Percentiles rank a stretch among this genome's conserved stretches.
Evolutionary conservation across 2,797 vertebrate genomes (phyloP).

Genomic region (Melanotaenia nigrans): DNA sequence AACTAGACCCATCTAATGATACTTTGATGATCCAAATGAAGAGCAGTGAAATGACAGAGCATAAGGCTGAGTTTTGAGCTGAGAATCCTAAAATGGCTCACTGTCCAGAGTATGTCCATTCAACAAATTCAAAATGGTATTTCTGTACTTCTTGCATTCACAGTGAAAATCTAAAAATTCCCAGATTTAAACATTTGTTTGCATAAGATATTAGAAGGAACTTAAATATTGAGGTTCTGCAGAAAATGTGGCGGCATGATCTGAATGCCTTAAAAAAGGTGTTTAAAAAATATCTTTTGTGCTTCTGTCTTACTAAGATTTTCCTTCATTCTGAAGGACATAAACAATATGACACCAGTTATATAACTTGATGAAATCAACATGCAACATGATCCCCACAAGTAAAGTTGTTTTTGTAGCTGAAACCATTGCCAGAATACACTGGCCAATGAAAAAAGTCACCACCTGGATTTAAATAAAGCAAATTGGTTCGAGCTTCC

Average conservation of each 20-base stretch:
- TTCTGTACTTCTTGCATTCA: constrained; percentile 14
- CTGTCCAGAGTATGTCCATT: constrained; percentile 26
- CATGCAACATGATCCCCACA: constrained; percentile 16
- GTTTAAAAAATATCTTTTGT: constrained; percentile 73
- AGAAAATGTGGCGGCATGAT: constrained; percentile 58
- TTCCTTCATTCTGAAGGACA: constrained; percentile 46
- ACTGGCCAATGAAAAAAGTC: too few relatives aligned
- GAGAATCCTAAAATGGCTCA: constrained; percentile 33
- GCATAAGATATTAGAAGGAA: constrained; percentile 65
- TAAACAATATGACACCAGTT: constrained; percentile 16
- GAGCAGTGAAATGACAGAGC: constrained; percentile 17
- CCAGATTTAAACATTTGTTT: constrained; percentile 55
- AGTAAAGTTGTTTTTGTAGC: constrained; percentile 4
- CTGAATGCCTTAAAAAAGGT: constrained; percentile 48
- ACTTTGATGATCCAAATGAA: not conserved
- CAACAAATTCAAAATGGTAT: constrained; percentile 13
- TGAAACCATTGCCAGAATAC: constrained; percentile 11
- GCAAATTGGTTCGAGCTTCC: too few relatives aligned
- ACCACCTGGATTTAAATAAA: too few relatives aligned
- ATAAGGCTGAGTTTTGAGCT: constrained; percentile 35
- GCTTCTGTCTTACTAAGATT: constrained; percentile 74
- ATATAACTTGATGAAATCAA: constrained; percentile 24
- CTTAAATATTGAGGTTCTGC: constrained; percentile 58
- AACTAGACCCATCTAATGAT: not conserved
- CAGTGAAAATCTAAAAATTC: constrained; percentile 13